Conservation (phyloP, 2,797 vertebrate species). For the Alcedo atthis region DNA sequence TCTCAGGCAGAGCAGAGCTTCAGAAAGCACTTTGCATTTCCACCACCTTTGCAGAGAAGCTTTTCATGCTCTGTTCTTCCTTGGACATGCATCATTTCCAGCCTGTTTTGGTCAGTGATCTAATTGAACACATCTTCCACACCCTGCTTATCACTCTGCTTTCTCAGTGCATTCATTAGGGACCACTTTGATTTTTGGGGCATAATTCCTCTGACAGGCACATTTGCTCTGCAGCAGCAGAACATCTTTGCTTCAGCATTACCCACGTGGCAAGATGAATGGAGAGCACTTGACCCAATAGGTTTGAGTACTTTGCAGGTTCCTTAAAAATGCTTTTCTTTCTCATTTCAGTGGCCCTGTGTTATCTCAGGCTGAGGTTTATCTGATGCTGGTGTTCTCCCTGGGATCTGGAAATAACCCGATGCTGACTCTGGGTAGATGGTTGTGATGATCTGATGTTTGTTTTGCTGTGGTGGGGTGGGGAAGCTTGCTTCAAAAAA, state of each 20-base stretch:
- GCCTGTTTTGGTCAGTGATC: not conserved
- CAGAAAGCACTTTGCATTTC: not conserved
- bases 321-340: not conserved
- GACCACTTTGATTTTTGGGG: not conserved
- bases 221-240: not conserved
- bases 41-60: not conserved
- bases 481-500: not conserved
- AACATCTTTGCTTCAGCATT: not conserved
- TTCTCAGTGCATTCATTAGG: not conserved
- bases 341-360: not conserved
- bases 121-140: not conserved
- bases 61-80: not conserved
- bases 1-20: not conserved
- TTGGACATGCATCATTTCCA: not conserved
- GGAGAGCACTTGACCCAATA: slow-evolving; percentile 33
- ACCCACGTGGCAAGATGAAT: not conserved
- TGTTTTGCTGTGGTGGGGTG: not conserved
- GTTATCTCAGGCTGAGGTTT: not conserved
- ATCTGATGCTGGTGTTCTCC: not conserved
- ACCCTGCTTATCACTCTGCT: not conserved
- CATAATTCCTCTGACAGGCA: not conserved
- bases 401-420: not conserved
- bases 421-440: not conserved
- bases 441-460: not conserved
- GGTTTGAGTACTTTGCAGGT: not conserved